phyloP scores from a whole-genome alignment of 2,797 vertebrate genomes.

The Phoeniculus purpureus region DNA sequence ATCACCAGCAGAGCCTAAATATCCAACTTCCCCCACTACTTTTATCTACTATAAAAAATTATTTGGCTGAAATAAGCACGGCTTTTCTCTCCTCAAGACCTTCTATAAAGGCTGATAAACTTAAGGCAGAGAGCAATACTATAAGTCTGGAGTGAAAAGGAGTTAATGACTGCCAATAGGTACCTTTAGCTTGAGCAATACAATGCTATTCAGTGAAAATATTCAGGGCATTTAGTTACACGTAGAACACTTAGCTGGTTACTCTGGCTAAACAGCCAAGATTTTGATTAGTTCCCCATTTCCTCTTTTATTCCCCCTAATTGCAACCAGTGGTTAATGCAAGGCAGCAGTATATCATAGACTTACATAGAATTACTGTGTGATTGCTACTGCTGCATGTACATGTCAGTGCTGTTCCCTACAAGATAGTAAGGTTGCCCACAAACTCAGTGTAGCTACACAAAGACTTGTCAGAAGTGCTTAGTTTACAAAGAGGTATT shows the following conservation, averaged over 20 bases:
- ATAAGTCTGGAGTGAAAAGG: background rate
- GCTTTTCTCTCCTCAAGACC: background rate
- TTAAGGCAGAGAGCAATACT: background rate
- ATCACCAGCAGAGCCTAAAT: background rate
- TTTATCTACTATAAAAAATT: background rate
- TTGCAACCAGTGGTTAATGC: background rate
- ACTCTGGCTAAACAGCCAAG: background rate
- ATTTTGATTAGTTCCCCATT: background rate
- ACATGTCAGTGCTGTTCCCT: background rate
- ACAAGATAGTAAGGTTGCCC: background rate
- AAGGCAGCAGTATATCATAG: background rate
- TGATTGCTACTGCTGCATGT: background rate
- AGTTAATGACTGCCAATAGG: background rate
- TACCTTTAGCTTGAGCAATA: background rate
- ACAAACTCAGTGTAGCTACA: background rate
- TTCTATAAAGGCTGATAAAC: background rate
- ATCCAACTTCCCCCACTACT: background rate
- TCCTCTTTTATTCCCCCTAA: background rate
- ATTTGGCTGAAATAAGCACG: background rate
- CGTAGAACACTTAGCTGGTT: background rate
- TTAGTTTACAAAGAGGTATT: background rate
- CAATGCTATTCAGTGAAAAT: background rate
- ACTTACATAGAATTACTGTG: fast-evolving
- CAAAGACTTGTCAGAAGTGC: background rate
- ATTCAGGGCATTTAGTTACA: background rate